Base-by-base conservation (phyloP, 1,140 invertebrate genomes). In the Zaprionus vittiger region DNA sequence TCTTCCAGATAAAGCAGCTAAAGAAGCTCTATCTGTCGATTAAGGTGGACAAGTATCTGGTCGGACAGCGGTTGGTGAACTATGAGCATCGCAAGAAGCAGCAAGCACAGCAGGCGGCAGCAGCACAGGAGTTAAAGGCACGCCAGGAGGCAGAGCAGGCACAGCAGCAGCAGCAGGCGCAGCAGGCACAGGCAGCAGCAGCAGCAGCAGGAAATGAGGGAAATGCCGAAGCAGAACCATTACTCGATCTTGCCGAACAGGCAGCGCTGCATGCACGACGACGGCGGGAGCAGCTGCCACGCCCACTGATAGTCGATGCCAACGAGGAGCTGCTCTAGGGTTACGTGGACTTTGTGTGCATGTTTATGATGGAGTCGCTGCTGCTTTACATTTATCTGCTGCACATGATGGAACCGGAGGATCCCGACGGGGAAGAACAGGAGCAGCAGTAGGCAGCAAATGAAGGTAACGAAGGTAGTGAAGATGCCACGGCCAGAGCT, bases 41-140 rank as follows among this genome's bases (percentile, higher is more conserved):
- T 91, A 99, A 99, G 93, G 99, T 99, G 94, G 99, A 99, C 92
- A 99, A 99, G 94, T 99, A 99, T 94, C 94, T 99, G 26, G 98
- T 99, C 3, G 98, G 98, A 0, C 96, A 98, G 86, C 95, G 98
- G 65, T 95, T 99, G 63, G 98, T 99, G 0, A 99, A 99, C 93
- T 99, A 99, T 93, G 97, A 99, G 91, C 96, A 97, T 92, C 94
- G 96, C 65, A 95, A 95, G 74, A 95, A 95, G 83, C 94, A 95
- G 76, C 93, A 93, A 38, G 79, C 89, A 49, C 76, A 79, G 24
- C 75, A 78, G 5, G 71, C 64, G 22, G 54, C 80, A 14, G 93
- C 94, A 70, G 93, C 93, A 28, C 92, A 93, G 66, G 89, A 90
- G 65, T 41, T 65, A 12, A 83, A 67, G 62, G 82, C 77, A 15